phyloP scores from a whole-genome alignment of 1,140 invertebrate genomes.

The Trachymyrmex septentrionalis region DNA sequence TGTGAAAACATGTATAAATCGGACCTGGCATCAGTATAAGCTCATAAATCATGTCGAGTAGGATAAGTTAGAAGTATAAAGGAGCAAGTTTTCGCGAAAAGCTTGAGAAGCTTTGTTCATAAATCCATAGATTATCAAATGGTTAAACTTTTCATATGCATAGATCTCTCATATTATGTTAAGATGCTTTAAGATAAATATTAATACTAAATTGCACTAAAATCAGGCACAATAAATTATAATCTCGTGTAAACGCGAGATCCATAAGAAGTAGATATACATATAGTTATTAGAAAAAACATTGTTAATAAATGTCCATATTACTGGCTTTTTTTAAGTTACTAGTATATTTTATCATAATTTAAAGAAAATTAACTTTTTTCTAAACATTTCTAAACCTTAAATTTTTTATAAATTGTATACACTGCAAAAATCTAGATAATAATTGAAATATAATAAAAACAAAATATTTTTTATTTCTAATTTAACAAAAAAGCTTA shows the following conservation, averaged over 20 bases:
- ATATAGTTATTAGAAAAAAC: neutral
- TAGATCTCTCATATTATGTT: neutral
- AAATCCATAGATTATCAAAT: constrained; percentile 41
- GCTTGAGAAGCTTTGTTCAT: constrained; percentile 32
- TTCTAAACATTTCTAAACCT: no score
- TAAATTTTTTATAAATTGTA: neutral
- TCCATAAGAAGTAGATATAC: neutral
- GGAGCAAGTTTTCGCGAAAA: constrained; percentile 22
- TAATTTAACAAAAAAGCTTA: constrained; percentile 11
- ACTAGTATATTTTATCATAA: neutral
- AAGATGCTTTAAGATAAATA: neutral
- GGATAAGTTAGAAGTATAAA: constrained; percentile 37
- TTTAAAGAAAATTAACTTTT: no score
- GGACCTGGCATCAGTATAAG: constrained; percentile 18
- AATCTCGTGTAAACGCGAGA: neutral
- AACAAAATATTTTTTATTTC: neutral
- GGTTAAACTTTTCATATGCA: constrained; percentile 26
- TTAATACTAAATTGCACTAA: neutral
- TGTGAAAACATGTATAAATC: constrained; percentile 45
- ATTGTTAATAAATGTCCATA: neutral
- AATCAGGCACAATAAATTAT: neutral
- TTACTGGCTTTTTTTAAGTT: neutral
- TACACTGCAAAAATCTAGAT: neutral
- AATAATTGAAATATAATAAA: neutral
- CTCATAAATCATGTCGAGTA: constrained; percentile 44